Percentiles rank a stretch among this genome's conserved stretches.
Conservation (phyloP, 2,888 invertebrate genomes). For the Synanthedon myopaeformis region DNA sequence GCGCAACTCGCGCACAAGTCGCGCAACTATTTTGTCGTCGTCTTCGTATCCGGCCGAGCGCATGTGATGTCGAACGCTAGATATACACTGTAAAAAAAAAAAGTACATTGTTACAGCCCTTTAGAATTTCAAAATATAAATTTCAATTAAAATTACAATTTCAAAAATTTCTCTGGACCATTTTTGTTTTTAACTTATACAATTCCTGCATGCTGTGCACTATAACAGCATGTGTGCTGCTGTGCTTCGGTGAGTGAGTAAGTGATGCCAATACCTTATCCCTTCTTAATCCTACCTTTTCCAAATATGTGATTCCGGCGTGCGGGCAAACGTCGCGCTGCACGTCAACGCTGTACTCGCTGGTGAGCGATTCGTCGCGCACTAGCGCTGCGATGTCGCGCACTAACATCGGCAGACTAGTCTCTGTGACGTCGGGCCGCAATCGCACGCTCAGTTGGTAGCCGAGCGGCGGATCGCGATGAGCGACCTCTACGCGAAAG, state of each 20-base stretch:
- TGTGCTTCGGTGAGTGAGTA: no score
- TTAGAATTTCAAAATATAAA: no score
- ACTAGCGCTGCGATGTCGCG: constrained; percentile 35
- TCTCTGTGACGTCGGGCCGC: constrained; percentile 37
- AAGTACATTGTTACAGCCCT: background rate
- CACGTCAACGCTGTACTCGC: constrained; percentile 43
- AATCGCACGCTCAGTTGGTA: constrained; percentile 67
- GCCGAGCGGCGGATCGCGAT: constrained; percentile 36
- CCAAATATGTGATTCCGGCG: constrained; percentile 60
- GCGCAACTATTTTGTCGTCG: constrained; percentile 25
- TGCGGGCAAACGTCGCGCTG: constrained; percentile 58
- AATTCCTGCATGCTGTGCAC: no score
- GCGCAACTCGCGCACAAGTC: constrained; percentile 32
- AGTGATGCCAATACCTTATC: no score
- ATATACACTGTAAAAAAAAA: constrained; percentile 55
- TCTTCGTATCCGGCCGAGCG: constrained; percentile 46
- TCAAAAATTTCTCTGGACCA: no score
- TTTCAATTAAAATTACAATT: no score
- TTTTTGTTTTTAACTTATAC: background rate
- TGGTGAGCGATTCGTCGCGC: constrained; percentile 13
- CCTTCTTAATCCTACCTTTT: constrained; percentile 48
- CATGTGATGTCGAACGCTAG: constrained; percentile 67
- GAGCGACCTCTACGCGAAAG: constrained; percentile 60
- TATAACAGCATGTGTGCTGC: no score
- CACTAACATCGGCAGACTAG: constrained; percentile 38